Base-by-base conservation (phyloP, 2,113 vertebrate species). In the Paratilapia polleni region DNA sequence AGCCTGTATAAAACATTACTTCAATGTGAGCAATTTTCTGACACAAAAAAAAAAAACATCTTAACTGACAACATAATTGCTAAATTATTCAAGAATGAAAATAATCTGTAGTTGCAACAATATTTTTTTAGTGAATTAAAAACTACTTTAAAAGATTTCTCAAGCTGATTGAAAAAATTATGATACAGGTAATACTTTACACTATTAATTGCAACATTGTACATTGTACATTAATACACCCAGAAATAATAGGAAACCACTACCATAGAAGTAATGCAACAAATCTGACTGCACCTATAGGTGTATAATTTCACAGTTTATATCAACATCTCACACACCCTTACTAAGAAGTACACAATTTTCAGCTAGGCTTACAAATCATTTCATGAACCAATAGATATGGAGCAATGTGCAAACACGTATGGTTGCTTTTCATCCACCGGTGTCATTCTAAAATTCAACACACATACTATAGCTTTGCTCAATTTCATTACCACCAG, bases 401-500 rank as follows among this genome's bases (percentile, higher is more conserved):
- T 47, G 43, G 19, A 82, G 74, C 15, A 62, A 66, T 41, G 47
- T 63, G 64, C 52, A 82, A 77, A 80, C 19, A 43, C 15, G 1
- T 59, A 57, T 5, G 36, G 47, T 10, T 28, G 63, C 52, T 17
- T 83, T 59, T 73, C 54, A 47, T 86, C 24, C 19, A 19, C 62
- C 24, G 49, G 17, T 14, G 59, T 28, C 49, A 36, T 41, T 52
- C n/a, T 80, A 75, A 80, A 41, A 62, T 64, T 73, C 77, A 85
- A 89, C 91, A 79, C 68, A 62, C 63, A 62, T 2, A 54, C 85
- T 61, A 34, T 22, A 83, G 41, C 66, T 58, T 63, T 60, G 26
- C 81, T 80, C n/a, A 12, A 15, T 89, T 92, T 92, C 58, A 94
- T 93, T 92, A 91, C 75, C 90, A 91, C 81, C 75, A 28, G 54